Evolutionary conservation across 1,140 invertebrate species (phyloP).

Genomic region (Oscheius sp.): DNA sequence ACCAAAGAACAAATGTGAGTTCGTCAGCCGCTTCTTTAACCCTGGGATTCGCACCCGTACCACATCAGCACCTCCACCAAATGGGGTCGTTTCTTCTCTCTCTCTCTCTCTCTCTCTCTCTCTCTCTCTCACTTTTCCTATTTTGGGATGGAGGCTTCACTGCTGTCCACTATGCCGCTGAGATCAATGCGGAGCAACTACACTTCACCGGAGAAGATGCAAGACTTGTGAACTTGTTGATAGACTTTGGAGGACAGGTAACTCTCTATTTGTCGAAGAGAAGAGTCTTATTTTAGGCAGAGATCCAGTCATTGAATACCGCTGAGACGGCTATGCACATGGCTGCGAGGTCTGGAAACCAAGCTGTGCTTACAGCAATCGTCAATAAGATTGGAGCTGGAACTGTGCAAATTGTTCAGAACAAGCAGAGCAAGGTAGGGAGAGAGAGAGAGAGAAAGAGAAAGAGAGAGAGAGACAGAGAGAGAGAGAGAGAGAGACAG

Average conservation of each 20-base stretch:
- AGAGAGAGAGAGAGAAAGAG: background rate
- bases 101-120: no score
- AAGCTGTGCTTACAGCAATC: constrained; percentile 88
- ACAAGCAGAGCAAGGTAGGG: constrained; percentile 76
- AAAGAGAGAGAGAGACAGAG: constrained; percentile 72
- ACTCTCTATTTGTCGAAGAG: constrained; percentile 48
- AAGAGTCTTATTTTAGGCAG: constrained; percentile 1
- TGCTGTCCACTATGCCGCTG: constrained; percentile 77
- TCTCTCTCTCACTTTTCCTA: no score
- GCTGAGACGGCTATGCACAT: constrained; percentile 91
- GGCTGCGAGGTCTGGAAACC: constrained; percentile 88
- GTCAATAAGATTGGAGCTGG: constrained; percentile 80
- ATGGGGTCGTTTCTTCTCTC: background rate
- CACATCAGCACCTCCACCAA: no score
- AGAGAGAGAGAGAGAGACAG: constrained; percentile 62
- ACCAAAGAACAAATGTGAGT: constrained; percentile 64
- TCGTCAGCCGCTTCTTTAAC: background rate
- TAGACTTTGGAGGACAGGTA: constrained; percentile 85
- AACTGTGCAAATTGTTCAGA: constrained; percentile 85
- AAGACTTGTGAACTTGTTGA: constrained; percentile 80
- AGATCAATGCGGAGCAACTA: constrained; percentile 64
- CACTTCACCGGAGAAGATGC: constrained; percentile 75
- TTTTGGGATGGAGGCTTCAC: constrained; percentile 78
- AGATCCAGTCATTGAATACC: constrained; percentile 32
- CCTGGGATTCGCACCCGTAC: no score